These are phyloP conservation scores for Capricornis sumatraensis DNA, from an alignment of 2,113 vertebrate genomes.

Conservation along the genomic window DNA sequence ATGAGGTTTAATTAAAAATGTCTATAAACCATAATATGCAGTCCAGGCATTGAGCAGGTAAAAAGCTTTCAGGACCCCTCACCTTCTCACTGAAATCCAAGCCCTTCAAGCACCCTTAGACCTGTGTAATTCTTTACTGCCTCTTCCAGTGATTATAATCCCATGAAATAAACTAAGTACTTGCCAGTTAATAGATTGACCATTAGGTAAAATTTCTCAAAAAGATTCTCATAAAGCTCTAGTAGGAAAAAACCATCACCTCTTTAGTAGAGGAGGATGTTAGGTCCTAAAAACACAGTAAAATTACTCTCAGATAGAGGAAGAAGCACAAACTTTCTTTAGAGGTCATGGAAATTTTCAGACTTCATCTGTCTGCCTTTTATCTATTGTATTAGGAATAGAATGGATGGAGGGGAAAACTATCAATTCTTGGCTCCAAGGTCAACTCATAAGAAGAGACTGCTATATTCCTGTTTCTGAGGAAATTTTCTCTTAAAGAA, in stretches of 20 bases:
- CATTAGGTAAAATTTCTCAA: background rate
- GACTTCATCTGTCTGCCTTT: background rate
- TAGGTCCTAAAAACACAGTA: background rate
- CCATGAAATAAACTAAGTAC: background rate
- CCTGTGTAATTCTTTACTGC: background rate
- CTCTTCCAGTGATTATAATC: background rate
- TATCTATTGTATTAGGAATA: background rate
- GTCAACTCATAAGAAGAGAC: slow-evolving; percentile 4
- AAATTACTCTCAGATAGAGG: background rate
- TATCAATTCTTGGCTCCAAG: slow-evolving; percentile 4
- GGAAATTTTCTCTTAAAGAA: background rate
- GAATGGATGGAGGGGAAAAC: background rate
- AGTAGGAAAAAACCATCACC: background rate
- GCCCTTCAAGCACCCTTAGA: background rate
- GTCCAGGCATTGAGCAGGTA: background rate
- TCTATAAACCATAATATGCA: background rate
- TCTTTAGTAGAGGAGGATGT: background rate
- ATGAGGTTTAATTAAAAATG: background rate
- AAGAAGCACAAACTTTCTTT: background rate
- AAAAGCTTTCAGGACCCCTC: background rate
- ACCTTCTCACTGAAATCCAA: background rate
- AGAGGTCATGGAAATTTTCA: slow-evolving; percentile 15
- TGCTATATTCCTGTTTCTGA: background rate
- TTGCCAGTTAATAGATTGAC: background rate
- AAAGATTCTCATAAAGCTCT: background rate